Conservation (phyloP, 2,797 vertebrate genomes). For the Sebastes steindachneri region DNA sequence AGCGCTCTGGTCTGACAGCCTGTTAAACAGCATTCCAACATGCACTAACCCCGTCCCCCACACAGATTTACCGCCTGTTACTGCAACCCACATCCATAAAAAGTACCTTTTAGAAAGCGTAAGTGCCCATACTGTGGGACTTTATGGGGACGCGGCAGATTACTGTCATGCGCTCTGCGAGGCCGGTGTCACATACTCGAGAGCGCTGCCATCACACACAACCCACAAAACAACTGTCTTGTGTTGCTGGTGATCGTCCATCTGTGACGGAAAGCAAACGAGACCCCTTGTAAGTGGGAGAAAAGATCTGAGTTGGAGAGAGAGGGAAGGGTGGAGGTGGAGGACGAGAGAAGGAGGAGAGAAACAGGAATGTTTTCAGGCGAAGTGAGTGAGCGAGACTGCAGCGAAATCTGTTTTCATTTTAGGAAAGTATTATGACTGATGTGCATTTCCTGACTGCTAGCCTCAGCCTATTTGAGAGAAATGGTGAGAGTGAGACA, state of each 20-base stretch:
- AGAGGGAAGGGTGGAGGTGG: slow-evolving; percentile 57
- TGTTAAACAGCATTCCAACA: slow-evolving; percentile 72
- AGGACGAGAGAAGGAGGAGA: slow-evolving; percentile 64
- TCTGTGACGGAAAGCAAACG: slow-evolving; percentile 65
- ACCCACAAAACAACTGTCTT: slow-evolving; percentile 70
- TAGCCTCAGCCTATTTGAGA: slow-evolving; percentile 72
- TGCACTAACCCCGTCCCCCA: slow-evolving; percentile 51
- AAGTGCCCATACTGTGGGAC: slow-evolving; percentile 41
- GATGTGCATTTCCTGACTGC: slow-evolving; percentile 85
- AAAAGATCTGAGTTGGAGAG: slow-evolving; percentile 25
- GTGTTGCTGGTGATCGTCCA: slow-evolving; percentile 56
- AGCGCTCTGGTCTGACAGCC: slow-evolving; percentile 53
- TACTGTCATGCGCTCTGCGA: slow-evolving; percentile 43
- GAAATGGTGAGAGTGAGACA: slow-evolving; percentile 63
- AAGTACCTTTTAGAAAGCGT: slow-evolving; percentile 49
- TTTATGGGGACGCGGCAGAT: slow-evolving; percentile 54
- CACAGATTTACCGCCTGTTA: slow-evolving; percentile 63
- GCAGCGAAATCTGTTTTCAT: slow-evolving; percentile 84
- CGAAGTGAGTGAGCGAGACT: slow-evolving; percentile 49
- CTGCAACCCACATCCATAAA: slow-evolving; percentile 61
- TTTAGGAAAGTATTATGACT: slow-evolving; percentile 87
- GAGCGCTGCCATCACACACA: slow-evolving; percentile 53
- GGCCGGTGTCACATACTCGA: slow-evolving; percentile 53
- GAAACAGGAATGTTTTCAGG: slow-evolving; percentile 75
- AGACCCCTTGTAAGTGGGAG: slow-evolving; percentile 51